Conservation (phyloP, 2,797 vertebrate species). For the Phataginus tricuspis region DNA sequence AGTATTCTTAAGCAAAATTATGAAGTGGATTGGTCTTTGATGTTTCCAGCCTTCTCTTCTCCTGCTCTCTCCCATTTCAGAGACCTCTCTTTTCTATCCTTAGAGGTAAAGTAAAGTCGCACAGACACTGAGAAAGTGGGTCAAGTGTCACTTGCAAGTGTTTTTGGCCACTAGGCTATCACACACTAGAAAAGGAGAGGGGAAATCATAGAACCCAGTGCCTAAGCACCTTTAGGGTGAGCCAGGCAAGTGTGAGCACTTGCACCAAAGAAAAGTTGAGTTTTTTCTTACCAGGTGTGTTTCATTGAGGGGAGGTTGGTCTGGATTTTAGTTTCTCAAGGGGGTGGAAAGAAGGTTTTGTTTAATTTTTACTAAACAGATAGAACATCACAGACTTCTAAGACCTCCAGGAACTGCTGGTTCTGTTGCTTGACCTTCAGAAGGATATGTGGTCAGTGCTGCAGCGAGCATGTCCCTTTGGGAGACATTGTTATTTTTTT, state of each 20-base stretch:
- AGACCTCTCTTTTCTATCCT: neutral
- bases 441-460: neutral
- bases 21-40: neutral
- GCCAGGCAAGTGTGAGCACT: neutral
- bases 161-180: neutral
- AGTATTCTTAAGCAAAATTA: neutral
- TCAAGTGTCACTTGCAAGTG: neutral
- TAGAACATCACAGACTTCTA: neutral
- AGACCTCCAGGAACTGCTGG: neutral
- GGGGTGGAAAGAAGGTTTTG: neutral
- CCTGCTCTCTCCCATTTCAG: neutral
- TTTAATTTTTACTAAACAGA: neutral
- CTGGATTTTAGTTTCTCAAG: slow-evolving; percentile 9
- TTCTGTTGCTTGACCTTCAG: neutral
- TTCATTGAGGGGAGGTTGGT: neutral
- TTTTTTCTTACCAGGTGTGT: neutral
- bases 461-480: neutral
- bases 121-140: neutral
- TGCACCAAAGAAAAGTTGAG: neutral
- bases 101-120: neutral
- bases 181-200: neutral
- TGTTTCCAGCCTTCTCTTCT: neutral
- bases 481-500: neutral
- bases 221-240: neutral
- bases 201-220: neutral